Evolutionary conservation across 2,113 vertebrate genomes (phyloP).

Genomic region (Chamaetylas fuelleborni): DNA sequence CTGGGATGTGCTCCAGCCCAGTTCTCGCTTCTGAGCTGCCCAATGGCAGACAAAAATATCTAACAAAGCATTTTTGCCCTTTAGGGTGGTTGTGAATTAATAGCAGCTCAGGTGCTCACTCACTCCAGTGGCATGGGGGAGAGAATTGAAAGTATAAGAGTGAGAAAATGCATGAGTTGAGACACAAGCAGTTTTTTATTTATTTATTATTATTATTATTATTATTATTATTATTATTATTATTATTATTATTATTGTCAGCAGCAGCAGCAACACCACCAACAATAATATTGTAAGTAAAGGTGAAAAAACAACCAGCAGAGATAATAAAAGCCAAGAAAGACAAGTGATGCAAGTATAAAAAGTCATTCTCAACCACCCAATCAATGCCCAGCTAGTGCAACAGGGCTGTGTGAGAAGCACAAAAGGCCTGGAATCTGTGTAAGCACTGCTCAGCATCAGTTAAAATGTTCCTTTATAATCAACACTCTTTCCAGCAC

Average conservation of each 20-base stretch:
- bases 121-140: neutral
- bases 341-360: neutral
- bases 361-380: neutral
- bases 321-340: neutral
- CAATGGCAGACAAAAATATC: neutral
- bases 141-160: neutral
- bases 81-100: neutral
- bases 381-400: fast-evolving
- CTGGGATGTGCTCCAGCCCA: neutral
- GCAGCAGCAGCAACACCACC: fast-evolving
- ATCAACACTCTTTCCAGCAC: neutral
- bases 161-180: neutral
- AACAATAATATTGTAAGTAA: neutral
- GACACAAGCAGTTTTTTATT: neutral
- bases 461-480: neutral
- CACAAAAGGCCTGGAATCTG: neutral
- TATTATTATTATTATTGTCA: neutral
- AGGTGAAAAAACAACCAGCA: neutral
- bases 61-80: neutral
- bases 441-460: neutral
- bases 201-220: neutral
- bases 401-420: neutral
- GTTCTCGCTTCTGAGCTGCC: neutral
- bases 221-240: too few species aligned
- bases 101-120: neutral